Evolutionary conservation across 2,113 vertebrate genomes (phyloP).

Genomic region (Micromys minutus): DNA sequence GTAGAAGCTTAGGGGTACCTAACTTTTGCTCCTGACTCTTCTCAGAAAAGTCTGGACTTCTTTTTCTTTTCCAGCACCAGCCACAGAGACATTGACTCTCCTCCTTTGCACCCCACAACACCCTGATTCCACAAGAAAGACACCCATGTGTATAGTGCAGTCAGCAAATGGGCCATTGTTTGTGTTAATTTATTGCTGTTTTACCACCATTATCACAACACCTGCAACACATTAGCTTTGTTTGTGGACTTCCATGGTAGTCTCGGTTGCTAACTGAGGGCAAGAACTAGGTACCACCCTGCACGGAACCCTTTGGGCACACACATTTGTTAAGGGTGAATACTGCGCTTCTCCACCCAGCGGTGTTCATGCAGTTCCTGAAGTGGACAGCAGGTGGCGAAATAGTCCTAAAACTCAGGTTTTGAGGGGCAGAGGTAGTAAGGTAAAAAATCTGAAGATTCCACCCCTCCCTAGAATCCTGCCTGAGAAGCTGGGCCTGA

Average conservation of each 20-base stretch:
- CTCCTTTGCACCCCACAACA: not conserved
- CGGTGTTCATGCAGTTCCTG: slow-evolving; percentile 26
- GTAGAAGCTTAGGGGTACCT: not conserved
- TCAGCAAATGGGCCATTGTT: not conserved
- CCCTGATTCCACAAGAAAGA: not conserved
- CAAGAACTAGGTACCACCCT: not conserved
- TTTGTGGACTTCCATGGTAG: not conserved
- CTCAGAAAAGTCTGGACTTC: not conserved
- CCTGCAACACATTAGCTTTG: not conserved
- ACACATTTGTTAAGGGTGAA: not conserved
- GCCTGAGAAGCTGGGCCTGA: not conserved
- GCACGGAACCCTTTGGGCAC: not conserved
- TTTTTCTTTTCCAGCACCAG: not conserved
- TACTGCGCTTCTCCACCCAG: not conserved
- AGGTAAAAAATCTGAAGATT: not conserved
- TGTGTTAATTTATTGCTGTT: not conserved
- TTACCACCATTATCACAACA: not conserved
- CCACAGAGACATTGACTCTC: not conserved
- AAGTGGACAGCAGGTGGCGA: slow-evolving; percentile 68
- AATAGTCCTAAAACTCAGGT: slow-evolving; percentile 47
- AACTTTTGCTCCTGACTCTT: not conserved
- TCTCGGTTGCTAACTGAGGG: not conserved
- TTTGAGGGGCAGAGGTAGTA: not conserved
- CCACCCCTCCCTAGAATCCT: not conserved
- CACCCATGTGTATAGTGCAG: fast-evolving